A percentile compares a stretch with the other conserved stretches of the same genome.
phyloP scores from a whole-genome alignment of 2,113 vertebrate species.

The Brevimyrus niger region DNA sequence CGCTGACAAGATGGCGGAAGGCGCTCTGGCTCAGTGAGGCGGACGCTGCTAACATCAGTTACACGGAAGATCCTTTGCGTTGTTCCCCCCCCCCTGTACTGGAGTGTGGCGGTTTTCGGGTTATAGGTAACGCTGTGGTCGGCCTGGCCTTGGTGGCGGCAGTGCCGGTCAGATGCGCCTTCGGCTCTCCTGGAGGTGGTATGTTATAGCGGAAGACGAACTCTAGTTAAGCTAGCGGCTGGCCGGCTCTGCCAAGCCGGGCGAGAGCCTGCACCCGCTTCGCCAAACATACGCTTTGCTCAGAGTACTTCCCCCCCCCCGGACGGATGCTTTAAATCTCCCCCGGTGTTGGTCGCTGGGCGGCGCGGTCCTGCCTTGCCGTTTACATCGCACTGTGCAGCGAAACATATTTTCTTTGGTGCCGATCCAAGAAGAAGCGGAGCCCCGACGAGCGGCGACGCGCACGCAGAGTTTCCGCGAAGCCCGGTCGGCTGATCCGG shows the following conservation, averaged over 20 bases:
- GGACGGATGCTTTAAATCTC: background rate
- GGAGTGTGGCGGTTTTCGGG: background rate
- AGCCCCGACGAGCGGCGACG: background rate
- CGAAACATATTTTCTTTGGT: background rate
- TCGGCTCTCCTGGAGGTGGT: background rate
- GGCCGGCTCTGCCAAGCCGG: background rate
- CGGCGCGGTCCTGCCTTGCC: background rate
- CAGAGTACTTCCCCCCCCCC: background rate
- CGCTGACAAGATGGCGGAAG: constrained; percentile 68
- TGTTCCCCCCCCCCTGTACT: background rate
- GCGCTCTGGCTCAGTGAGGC: constrained; percentile 56
- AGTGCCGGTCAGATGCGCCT: background rate
- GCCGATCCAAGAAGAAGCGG: constrained; percentile 2
- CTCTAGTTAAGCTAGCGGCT: background rate
- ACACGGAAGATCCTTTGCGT: background rate
- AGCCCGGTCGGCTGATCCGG: background rate
- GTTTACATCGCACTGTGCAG: background rate
- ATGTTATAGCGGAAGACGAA: background rate
- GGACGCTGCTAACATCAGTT: constrained; percentile 29
- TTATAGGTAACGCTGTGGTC: background rate
- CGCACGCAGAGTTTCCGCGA: background rate
- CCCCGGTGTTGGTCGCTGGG: background rate
- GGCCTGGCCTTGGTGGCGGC: background rate
- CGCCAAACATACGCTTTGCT: background rate
- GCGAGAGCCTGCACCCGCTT: background rate